These are phyloP conservation scores for Poeciliopsis prolifica DNA, from an alignment of 2,113 vertebrate species.

Conservation along the genomic window DNA sequence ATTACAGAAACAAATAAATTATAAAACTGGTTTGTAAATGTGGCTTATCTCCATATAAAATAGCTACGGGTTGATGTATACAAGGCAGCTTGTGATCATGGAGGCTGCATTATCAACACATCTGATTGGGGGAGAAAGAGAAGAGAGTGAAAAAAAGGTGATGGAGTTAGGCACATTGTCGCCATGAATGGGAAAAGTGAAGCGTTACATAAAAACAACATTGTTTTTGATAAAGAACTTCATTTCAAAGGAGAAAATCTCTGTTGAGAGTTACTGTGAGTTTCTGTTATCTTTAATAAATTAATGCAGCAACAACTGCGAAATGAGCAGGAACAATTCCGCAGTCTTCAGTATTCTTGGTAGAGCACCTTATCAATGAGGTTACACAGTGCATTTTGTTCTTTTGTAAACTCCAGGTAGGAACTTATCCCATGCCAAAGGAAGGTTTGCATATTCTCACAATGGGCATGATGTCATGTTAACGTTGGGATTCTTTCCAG, in stretches of 20 bases:
- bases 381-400: not conserved
- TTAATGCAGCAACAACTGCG: slow-evolving; percentile 27
- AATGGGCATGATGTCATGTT: not conserved
- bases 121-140: not conserved
- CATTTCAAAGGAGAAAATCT: slow-evolving; percentile 48
- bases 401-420: not conserved
- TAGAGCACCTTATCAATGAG: not conserved
- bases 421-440: not conserved
- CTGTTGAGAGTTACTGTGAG: slow-evolving; percentile 7
- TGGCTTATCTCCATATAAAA: slow-evolving; percentile 22
- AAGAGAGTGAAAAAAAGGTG: not conserved
- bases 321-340: slow-evolving; percentile 16
- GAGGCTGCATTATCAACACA: slow-evolving; percentile 11
- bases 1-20: slow-evolving; percentile 3
- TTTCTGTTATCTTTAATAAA: slow-evolving; percentile 28
- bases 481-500: not conserved
- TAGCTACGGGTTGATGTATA: slow-evolving; percentile 12
- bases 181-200: not conserved
- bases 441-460: not conserved
- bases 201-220: slow-evolving; percentile 42
- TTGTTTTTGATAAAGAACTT: slow-evolving; percentile 20
- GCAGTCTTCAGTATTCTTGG: not conserved
- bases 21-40: slow-evolving; percentile 7
- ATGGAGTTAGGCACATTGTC: slow-evolving; percentile 34
- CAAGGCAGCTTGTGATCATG: slow-evolving; percentile 17